Percentiles rank a stretch among this genome's conserved stretches.
phyloP scores from a whole-genome alignment of 2,113 vertebrate species.

The Rhineura floridana region DNA sequence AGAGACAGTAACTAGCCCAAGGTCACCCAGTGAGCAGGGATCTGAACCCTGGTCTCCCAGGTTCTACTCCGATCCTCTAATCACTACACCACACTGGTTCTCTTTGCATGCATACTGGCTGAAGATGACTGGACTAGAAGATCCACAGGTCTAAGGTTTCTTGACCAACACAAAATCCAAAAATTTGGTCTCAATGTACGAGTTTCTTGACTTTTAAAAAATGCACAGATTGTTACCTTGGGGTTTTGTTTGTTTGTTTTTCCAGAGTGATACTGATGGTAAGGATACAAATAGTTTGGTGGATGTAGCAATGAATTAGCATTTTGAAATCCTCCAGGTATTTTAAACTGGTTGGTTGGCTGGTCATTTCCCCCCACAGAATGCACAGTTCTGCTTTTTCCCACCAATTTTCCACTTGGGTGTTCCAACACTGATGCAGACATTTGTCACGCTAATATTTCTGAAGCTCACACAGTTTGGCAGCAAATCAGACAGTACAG shows the following conservation, averaged over 20 bases:
- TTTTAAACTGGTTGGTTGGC: too few relatives aligned
- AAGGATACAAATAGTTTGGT: background rate
- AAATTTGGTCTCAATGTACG: background rate
- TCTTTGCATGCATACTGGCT: too few relatives aligned
- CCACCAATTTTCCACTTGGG: accelerated
- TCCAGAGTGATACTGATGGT: background rate
- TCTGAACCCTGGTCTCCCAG: too few relatives aligned
- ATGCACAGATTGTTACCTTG: background rate
- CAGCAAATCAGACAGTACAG: background rate
- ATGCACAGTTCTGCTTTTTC: background rate
- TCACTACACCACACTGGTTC: too few relatives aligned
- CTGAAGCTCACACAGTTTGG: background rate
- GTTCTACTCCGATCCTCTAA: too few relatives aligned
- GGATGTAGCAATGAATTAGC: background rate
- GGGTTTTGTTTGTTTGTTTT: too few relatives aligned
- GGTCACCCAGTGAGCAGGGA: too few relatives aligned
- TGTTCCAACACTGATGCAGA: too few relatives aligned
- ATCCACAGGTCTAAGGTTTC: background rate
- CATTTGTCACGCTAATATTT: background rate
- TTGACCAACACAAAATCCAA: background rate
- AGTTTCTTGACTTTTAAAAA: too few relatives aligned
- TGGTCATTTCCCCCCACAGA: accelerated
- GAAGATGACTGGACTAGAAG: too few relatives aligned
- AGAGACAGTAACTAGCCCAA: too few relatives aligned
- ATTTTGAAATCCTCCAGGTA: background rate